Base-by-base conservation (phyloP, 2,797 vertebrate species). In the Aldrovandia affinis region DNA sequence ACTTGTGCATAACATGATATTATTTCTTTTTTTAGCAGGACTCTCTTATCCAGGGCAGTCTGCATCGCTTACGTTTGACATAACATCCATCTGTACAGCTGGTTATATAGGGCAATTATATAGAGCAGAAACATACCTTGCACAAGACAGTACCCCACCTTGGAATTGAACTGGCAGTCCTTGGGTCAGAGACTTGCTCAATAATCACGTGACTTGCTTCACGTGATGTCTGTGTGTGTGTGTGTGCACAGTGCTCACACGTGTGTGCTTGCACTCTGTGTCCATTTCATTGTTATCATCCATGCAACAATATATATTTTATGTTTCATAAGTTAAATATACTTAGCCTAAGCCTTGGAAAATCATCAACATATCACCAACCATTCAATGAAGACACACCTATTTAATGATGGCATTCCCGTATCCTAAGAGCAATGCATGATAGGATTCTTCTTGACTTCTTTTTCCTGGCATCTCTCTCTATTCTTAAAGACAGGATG, bases 1-100 rank as follows among this genome's bases (percentile, higher is more conserved):
- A 7, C 73, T 44, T 77, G 73, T 3, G 9, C 2, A 47, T 77
- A 7, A 47, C 42, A 44, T 73, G 68, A 39, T 39, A 42, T 77
- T 9, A 12, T n/a, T n/a, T 47, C 1, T 3, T n/a, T 9, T 18
- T 20, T 50, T 68, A 78, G 77, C 55, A 75, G 78, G 79, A 47
- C 39, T 81, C 42, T 52, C 63, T 85, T 81, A 81, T 82, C 81
- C 80, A 78, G 81, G 81, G 47, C 22, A 6, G 47, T 47, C 9
- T 44, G n/a, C 6, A 77, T n/a, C 25, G 39, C 22, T 77, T 47
- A 77, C n/a, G 25, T 44, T 77, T 77, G 3, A 77, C 42, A 12
- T 77, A 44, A 75, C 44, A 42, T n/a, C 39, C 42, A 44, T 47
- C 25, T 22, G 10, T n/a, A 42, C 73, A 77, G 73, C 15, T 30